Base-by-base conservation (phyloP, 2,113 vertebrate species). In the Herpailurus yagouaroundi region DNA sequence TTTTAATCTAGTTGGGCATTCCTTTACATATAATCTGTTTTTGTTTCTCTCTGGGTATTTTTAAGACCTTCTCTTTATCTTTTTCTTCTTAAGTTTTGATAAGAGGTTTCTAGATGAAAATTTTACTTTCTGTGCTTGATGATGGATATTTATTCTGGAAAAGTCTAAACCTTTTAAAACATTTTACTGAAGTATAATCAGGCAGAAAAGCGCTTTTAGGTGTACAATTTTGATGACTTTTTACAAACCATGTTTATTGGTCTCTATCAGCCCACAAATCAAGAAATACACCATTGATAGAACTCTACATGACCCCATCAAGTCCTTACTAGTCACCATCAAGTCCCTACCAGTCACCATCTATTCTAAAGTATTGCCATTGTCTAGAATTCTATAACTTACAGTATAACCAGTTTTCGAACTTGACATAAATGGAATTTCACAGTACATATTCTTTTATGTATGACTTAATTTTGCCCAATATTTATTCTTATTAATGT, bases 41-140 rank as follows among this genome's bases (percentile, higher is more conserved):
- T 93, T 87, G 12, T 66, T 73, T 68, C n/a, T 81, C 25, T 87
- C 3, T 5, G 36, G 4, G n/a, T 11, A 2, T 29, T 69, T 81
- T 64, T 33, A 60, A 38, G 25, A 76, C 15, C 9, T 55, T 76
- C 1, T 29, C 10, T 36, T 68, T 45, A 4, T 63, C 7, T 41
- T 71, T 90, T 84, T 7, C 50, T 52, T 41, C n/a, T 95, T 73
- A 27, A 60, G 31, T 27, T 52, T 93, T 93, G 66, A 64, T 45
- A 33, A 31, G 21, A 41, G 79, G 4, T 19, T 77, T 87, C 38
- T 57, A 81, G 6, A 13, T 74, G 71, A 89, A 31, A 57, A 27
- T 63, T 86, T 66, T 66, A n/a, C 25, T 41, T 85, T 13, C 31
- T 89, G 23, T 18, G 27, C 21, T 25, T 63, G 16, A 60, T 60